These are phyloP conservation scores for Pollenia griseotomentosa DNA, from an alignment of 2,888 invertebrate genomes.

Conservation along the genomic window DNA sequence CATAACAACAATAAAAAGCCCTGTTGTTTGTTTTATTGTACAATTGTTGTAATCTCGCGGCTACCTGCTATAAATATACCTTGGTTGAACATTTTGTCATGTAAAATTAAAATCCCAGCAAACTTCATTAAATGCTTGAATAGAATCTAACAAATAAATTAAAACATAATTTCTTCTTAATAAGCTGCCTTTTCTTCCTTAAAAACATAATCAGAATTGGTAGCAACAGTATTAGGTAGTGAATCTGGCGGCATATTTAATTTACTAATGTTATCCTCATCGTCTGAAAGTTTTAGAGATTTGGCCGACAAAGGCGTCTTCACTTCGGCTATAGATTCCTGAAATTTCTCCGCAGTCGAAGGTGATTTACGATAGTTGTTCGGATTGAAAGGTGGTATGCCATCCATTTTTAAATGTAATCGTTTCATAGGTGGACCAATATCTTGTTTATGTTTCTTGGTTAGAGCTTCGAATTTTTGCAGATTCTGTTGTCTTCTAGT, in stretches of 20 bases:
- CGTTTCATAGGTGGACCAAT: conserved; percentile 83
- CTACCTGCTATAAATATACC: too few relatives aligned
- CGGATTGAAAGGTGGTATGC: conserved; percentile 84
- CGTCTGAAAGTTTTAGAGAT: conserved; percentile 80
- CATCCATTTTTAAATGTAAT: conserved; percentile 83
- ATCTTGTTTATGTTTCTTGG: conserved; percentile 83
- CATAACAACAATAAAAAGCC: too few relatives aligned
- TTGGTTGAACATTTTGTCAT: background rate
- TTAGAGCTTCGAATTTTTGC: conserved; percentile 82
- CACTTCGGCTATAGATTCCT: conserved; percentile 67
- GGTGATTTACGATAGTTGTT: conserved; percentile 86
- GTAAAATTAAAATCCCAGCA: background rate
- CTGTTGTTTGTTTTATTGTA: too few relatives aligned
- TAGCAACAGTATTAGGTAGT: conserved; percentile 68
- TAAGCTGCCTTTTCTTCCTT: conserved; percentile 76
- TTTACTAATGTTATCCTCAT: conserved; percentile 75
- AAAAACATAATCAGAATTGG: conserved; percentile 76
- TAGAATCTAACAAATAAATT: background rate
- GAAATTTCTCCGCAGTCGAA: conserved; percentile 81
- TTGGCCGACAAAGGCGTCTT: conserved; percentile 84
- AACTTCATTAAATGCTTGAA: conserved; percentile 28
- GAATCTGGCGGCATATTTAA: conserved; percentile 75
- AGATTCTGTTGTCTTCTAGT: conserved; percentile 83
- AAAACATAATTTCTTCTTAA: conserved; percentile 46
- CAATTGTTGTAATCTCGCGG: too few relatives aligned